Evolutionary conservation across 2,797 vertebrate species (phyloP).

Genomic region (Sebastes wilsoni): DNA sequence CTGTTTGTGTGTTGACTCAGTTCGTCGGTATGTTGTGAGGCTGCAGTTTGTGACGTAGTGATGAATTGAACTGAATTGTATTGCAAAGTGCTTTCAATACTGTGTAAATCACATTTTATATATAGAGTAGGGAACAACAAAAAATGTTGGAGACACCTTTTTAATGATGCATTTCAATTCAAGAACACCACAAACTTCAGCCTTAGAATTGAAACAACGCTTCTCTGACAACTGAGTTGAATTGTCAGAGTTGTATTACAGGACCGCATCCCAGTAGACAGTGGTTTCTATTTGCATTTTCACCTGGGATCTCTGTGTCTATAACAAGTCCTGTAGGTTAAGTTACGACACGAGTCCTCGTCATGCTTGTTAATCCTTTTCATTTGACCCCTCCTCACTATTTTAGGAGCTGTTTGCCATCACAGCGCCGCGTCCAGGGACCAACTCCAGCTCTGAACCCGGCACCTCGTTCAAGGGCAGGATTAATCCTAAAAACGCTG

Average conservation of each 20-base stretch:
- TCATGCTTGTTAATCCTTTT: conserved; percentile 8
- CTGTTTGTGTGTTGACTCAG: background rate
- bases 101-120: background rate
- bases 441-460: conserved; percentile 66
- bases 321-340: background rate
- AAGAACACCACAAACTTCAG: background rate
- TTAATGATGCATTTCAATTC: background rate
- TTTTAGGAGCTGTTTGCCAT: conserved; percentile 75
- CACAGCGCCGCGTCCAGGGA: conserved; percentile 62
- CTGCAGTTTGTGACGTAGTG: background rate
- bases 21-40: background rate
- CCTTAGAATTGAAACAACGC: background rate
- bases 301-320: background rate
- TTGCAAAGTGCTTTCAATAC: background rate
- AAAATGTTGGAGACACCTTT: background rate
- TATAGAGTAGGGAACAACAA: background rate
- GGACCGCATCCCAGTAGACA: background rate
- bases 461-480: conserved; percentile 54
- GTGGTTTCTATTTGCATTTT: background rate
- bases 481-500: conserved; percentile 53
- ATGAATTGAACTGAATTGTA: background rate
- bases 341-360: background rate
- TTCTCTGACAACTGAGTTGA: background rate
- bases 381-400: conserved; percentile 16
- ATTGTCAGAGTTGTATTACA: background rate